Base-by-base conservation (phyloP, 1,140 invertebrate genomes). In the Leptinotarsa defecta region DNA sequence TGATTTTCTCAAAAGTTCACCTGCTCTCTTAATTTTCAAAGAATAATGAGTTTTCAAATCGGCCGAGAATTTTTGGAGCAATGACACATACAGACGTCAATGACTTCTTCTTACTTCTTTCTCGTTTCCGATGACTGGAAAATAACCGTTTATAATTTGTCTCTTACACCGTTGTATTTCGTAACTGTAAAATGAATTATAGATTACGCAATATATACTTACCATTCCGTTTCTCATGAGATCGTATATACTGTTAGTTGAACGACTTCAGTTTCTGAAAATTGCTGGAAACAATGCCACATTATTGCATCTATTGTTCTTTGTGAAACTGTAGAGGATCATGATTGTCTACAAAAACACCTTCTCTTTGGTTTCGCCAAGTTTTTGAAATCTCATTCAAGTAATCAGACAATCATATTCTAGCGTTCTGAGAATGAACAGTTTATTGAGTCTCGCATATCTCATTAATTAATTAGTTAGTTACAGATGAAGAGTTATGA, bases 201-300 rank as follows among this genome's bases (percentile, higher is more conserved):
- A 8, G 34, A 43, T 43, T 57, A 57, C 52, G 52, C 52, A n/a
- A 57, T 5, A 57, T 57, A 17, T 57, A 43, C 34, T 43, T 43
- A 43, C 8, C 34, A 57, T 57, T 57, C 52, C 4, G 52, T 57
- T 57, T 57, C 52, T 8, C 52, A 57, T 19, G 52, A 57, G 52
- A 17, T 15, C 5, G 52, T 19, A 19, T 3, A 57, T 57, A 57
- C 52, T 57, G 52, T 57, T 57, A 57, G 52, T 57, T 15, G 15
- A 57, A 57, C n/a, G n/a, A 57, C n/a, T 57, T 19, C 52, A 57
- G 15, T 57, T 57, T 57, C 52, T 57, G 3, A 57, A 57, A 57
- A 57, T 57, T 17, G n/a, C 52, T 57, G 4, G 52, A 57, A 57
- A 57, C 52, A 57, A 57, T 57, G n/a, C 52, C 52, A 57, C 52